Conservation (phyloP, 1,140 invertebrate species). For the Trypoxylus dichotomus region DNA sequence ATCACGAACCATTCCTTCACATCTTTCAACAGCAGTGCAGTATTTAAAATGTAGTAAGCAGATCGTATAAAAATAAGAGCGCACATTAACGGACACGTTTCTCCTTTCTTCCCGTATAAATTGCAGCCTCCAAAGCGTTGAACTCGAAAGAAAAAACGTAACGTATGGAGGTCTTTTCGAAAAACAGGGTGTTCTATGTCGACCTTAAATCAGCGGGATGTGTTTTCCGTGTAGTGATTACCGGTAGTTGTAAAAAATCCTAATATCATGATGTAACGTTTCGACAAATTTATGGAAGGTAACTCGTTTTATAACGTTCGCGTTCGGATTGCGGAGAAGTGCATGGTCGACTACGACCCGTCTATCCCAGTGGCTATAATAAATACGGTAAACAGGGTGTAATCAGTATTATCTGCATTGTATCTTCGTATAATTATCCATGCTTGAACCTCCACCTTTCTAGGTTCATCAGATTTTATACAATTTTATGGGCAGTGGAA, state of each 20-base stretch:
- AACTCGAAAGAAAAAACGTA: neutral
- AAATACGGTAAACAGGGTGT: conserved; percentile 27
- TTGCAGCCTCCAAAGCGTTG: neutral
- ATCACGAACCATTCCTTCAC: too few species aligned
- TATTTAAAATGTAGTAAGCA: too few species aligned
- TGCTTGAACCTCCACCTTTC: conserved; percentile 6
- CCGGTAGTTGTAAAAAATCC: conserved; percentile 20
- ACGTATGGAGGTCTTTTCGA: neutral
- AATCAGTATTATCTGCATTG: conserved; percentile 28
- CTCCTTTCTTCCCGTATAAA: neutral
- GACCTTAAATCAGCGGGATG: neutral
- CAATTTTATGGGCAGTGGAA: neutral
- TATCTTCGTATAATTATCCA: conserved; percentile 27
- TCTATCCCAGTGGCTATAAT: conserved; percentile 27
- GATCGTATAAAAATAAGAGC: too few species aligned
- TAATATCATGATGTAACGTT: conserved; percentile 27
- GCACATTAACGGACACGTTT: neutral
- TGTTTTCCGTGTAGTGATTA: conserved; percentile 22
- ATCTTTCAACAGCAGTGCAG: too few species aligned
- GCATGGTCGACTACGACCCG: neutral
- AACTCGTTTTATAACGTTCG: conserved; percentile 19
- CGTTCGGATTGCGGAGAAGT: neutral
- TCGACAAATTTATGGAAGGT: conserved; percentile 25
- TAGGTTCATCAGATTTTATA: conserved; percentile 3
- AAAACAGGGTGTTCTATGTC: neutral